Evolutionary conservation across 2,888 invertebrate genomes (phyloP).

Genomic region (Orthosia gothica): DNA sequence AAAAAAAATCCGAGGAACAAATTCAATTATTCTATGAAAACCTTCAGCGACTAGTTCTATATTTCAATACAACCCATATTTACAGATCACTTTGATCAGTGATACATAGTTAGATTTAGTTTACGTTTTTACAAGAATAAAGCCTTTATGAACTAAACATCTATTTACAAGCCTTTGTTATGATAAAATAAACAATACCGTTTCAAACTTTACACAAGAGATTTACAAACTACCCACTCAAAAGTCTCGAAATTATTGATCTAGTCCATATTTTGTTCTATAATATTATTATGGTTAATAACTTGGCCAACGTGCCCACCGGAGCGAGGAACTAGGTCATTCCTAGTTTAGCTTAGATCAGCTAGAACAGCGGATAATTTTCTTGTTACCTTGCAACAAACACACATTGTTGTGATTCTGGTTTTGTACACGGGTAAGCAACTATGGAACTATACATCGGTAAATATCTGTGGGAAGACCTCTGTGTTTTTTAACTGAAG

Average conservation of each 20-base stretch:
- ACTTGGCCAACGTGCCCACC: not conserved
- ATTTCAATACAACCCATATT: slow-evolving; percentile 9
- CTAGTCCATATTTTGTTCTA: slow-evolving; percentile 15
- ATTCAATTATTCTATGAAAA: not conserved
- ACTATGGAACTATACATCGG: not conserved
- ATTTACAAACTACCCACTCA: slow-evolving; percentile 1
- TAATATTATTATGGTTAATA: slow-evolving; percentile 13
- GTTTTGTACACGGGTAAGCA: no score
- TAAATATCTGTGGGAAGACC: slow-evolving; percentile 21
- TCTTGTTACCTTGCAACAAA: slow-evolving; percentile 31
- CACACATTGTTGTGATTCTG: not conserved
- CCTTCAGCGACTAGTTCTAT: not conserved
- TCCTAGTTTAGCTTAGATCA: slow-evolving; percentile 45
- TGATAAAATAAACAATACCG: slow-evolving; percentile 26
- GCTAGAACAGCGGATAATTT: slow-evolving; percentile 41
- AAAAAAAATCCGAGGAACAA: not conserved
- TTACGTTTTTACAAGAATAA: slow-evolving; percentile 14
- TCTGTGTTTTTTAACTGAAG: slow-evolving; percentile 2
- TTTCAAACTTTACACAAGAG: slow-evolving; percentile 16
- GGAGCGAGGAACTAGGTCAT: slow-evolving; percentile 36
- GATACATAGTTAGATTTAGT: not conserved
- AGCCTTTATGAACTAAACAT: slow-evolving; percentile 1
- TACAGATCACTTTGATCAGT: not conserved
- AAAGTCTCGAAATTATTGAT: not conserved
- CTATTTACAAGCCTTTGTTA: slow-evolving; percentile 15